Evolutionary conservation across 1,140 invertebrate genomes (phyloP).

Genomic region (Saccostrea cuccullata): DNA sequence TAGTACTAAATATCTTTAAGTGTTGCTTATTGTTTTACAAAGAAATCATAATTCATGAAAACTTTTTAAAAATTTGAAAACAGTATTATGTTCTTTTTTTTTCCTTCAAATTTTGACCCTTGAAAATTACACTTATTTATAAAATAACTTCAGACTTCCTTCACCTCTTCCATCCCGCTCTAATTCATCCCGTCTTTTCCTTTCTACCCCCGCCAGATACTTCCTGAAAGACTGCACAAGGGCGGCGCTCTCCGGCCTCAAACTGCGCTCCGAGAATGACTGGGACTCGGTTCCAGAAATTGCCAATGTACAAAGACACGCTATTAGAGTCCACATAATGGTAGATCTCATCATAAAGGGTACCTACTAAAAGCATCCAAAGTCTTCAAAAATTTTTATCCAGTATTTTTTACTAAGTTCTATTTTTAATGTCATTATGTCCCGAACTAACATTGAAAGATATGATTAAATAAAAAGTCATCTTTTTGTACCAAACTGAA

Average conservation of each 20-base stretch:
- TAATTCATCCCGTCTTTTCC: not conserved
- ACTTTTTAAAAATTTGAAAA: no score
- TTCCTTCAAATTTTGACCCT: no score
- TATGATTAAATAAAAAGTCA: no score
- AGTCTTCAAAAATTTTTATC: not conserved
- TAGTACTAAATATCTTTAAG: no score
- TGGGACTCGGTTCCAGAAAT: not conserved
- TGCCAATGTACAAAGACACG: not conserved
- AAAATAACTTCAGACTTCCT: not conserved
- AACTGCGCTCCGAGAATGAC: conserved; percentile 4
- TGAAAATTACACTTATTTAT: no score
- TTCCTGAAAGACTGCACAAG: not conserved
- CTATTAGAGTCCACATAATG: not conserved
- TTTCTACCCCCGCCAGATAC: conserved; percentile 15
- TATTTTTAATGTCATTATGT: no score
- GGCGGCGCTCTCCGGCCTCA: not conserved
- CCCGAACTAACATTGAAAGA: no score
- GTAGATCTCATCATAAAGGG: not conserved
- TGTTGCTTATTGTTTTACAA: no score
- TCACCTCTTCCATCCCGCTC: not conserved
- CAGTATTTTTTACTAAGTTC: not conserved
- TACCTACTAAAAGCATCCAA: not conserved
- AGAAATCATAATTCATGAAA: no score
- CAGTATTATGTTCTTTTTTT: no score
- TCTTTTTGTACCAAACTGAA: no score